Conservation (phyloP, 53 echinoderm and acorn worm genomes). For the Astropecten irregularis region DNA sequence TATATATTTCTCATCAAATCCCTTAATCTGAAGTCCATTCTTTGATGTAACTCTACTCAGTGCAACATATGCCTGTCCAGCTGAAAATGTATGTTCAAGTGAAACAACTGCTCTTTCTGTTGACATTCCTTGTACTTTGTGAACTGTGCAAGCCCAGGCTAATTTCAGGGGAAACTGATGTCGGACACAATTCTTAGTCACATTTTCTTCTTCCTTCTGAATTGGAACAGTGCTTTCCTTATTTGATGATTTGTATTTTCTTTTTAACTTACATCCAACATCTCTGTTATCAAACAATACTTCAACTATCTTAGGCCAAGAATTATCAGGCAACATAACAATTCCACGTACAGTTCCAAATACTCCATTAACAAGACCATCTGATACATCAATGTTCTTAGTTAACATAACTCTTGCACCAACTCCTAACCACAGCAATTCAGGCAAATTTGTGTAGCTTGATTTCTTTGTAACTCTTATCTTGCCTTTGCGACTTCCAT, state of each 20-base stretch:
- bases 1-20: too few relatives aligned
- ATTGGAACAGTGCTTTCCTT: background rate
- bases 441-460: too few relatives aligned
- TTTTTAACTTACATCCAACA: background rate
- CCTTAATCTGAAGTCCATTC: too few relatives aligned
- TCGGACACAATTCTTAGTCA: background rate
- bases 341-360: conserved; percentile 22
- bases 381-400: too few relatives aligned
- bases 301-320: background rate
- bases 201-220: background rate
- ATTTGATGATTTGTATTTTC: too few relatives aligned
- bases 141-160: too few relatives aligned
- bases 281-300: background rate
- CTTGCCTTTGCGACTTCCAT: background rate
- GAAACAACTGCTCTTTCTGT: conserved; percentile 58
- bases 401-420: background rate
- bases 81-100: conserved; percentile 40
- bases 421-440: background rate
- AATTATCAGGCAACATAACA: too few relatives aligned
- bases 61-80: too few relatives aligned
- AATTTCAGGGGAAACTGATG: too few relatives aligned
- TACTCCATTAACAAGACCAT: too few relatives aligned
- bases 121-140: too few relatives aligned
- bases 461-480: background rate
- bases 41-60: too few relatives aligned